Evolutionary conservation across 2,113 vertebrate species (phyloP).

Genomic region (Ahaetulla prasina): DNA sequence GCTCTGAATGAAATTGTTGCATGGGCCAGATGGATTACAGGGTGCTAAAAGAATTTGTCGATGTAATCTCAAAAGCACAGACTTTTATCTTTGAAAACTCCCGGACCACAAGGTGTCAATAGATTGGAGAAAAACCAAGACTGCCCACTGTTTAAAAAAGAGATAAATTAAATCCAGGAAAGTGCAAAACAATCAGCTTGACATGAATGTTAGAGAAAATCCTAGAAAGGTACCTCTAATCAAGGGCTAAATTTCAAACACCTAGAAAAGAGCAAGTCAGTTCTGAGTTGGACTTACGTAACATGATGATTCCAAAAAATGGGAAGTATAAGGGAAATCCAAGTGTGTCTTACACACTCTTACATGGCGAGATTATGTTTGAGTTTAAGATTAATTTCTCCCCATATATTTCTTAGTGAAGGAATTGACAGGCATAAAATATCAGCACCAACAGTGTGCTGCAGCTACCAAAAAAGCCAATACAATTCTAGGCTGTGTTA

Average conservation of each 20-base stretch:
- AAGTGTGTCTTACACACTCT: not conserved
- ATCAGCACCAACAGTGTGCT: not conserved
- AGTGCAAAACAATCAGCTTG: not conserved
- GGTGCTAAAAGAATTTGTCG: not conserved
- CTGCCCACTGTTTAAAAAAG: not conserved
- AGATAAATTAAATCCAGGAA: not conserved
- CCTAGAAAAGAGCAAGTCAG: not conserved
- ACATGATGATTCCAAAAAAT: not conserved
- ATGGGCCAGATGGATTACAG: not conserved
- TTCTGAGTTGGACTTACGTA: not conserved
- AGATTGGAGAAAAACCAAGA: not conserved
- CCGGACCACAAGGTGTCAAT: not conserved
- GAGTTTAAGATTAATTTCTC: not conserved
- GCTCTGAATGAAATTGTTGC: not conserved
- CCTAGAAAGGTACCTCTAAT: not conserved
- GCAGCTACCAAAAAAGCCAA: too few species aligned
- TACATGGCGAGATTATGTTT: not conserved
- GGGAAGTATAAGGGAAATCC: not conserved
- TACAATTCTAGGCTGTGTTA: too few species aligned
- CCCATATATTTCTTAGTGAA: not conserved
- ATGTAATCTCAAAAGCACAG: not conserved
- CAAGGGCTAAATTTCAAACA: not conserved
- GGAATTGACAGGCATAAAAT: not conserved
- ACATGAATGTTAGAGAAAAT: not conserved
- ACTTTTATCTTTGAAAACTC: not conserved